These are phyloP conservation scores for Cataglyphis hispanica DNA, from an alignment of 1,140 invertebrate genomes.

Conservation along the genomic window DNA sequence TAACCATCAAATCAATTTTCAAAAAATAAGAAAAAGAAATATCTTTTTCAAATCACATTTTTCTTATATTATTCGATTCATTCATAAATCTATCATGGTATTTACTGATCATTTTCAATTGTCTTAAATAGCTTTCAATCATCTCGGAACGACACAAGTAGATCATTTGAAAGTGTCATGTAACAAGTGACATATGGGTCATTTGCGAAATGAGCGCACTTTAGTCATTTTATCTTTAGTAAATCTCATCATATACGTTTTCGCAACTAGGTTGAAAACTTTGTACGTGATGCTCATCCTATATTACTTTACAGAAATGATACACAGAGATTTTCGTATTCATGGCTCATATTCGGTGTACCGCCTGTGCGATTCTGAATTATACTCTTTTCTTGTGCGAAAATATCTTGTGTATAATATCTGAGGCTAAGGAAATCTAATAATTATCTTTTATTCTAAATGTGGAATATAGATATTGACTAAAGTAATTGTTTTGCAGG, in stretches of 20 bases:
- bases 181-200: conserved; percentile 39
- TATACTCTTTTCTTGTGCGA: conserved; percentile 6
- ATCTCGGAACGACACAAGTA: conserved; percentile 33
- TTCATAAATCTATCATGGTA: neutral
- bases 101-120: conserved; percentile 29
- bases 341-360: conserved; percentile 1
- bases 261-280: conserved; percentile 53
- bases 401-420: conserved; percentile 5
- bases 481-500: neutral
- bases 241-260: conserved; percentile 34
- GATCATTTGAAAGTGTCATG: conserved; percentile 36
- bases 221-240: conserved; percentile 54
- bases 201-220: conserved; percentile 46
- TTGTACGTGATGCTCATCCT: conserved; percentile 27
- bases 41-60: neutral
- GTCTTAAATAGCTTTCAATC: conserved; percentile 45
- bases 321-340: conserved; percentile 29
- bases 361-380: neutral
- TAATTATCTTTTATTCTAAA: neutral
- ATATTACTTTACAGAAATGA: conserved; percentile 34
- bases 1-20: neutral
- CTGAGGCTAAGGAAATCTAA: neutral
- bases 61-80: neutral
- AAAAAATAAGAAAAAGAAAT: no score
- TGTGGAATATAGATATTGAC: neutral